These are phyloP conservation scores for Girardinus metallicus DNA, from an alignment of 2,797 vertebrate genomes.

Conservation along the genomic window DNA sequence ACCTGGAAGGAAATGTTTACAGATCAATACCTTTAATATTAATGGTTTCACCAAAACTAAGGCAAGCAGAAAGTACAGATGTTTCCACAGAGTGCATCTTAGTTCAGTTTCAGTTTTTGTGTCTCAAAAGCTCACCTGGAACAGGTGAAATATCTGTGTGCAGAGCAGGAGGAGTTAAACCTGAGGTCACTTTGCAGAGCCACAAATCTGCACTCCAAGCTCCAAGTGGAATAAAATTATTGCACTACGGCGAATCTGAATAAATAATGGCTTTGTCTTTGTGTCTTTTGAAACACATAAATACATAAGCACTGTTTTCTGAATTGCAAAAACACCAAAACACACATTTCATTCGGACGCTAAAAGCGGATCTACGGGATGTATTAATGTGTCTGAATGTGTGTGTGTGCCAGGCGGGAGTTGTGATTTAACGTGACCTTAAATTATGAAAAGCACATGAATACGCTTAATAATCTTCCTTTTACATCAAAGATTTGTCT, in stretches of 20 bases:
- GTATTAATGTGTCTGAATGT: background rate
- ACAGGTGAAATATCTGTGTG: no score
- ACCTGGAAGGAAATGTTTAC: background rate
- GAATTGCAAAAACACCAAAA: background rate
- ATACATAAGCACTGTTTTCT: background rate
- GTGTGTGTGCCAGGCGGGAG: background rate
- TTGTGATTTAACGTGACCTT: background rate
- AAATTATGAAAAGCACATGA: background rate
- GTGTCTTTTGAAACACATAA: background rate
- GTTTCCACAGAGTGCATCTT: background rate
- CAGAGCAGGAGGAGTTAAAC: background rate
- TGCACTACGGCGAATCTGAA: background rate
- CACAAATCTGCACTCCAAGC: background rate
- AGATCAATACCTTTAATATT: background rate
- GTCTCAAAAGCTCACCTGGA: no score
- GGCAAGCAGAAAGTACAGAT: background rate
- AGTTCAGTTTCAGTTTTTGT: background rate
- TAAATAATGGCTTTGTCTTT: background rate
- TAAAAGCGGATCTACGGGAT: background rate
- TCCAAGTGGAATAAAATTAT: background rate
- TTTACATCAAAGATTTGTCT: conserved; percentile 1
- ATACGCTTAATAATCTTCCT: background rate
- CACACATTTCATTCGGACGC: background rate
- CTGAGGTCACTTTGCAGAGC: background rate
- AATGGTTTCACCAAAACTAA: background rate